Base-by-base conservation (phyloP, 2,888 invertebrate species). In the Hirtodrosophila confusa region DNA sequence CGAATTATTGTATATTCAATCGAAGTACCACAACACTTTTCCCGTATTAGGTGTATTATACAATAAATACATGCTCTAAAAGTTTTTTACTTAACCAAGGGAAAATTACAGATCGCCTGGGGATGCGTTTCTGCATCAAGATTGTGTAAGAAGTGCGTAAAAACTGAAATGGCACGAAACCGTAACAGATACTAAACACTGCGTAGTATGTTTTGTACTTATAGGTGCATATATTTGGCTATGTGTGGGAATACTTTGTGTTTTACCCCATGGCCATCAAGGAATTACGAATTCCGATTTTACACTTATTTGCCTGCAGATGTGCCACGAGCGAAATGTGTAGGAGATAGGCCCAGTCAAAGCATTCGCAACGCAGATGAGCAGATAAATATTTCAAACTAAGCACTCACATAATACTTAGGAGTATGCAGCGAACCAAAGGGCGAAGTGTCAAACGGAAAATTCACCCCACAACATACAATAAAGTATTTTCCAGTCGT, bases 71-170 rank as follows among this genome's bases (percentile, higher is more conserved):
- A 43, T 29, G 27, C 39, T 54, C 23, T 33, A 51, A 39, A 35
- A 35, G 47, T 41, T 35, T 48, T 61, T 36, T 31, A 31, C 7
- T 7, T 31, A 31, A 31, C 7, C 31, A 31, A 9, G 31, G 31
- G 9, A 9, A 31, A 31, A 31, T 9, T 37, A 41, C 27, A 53
- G 45, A 72, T 3, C 50, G 79, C 86, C 83, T 11, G 68, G 41
- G 88, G 85, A 73, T 78, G 80, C 86, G 86, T 87, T 87, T 85
- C 88, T 78, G 74, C 69, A 85, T 85, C 85, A 87, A 85, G 85
- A 85, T 85, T 70, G 74, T 51, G 43, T 40, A 43, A 65, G 66
- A 83, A 78, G 88, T 87, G 85, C 85, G 85, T 85, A 87, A 67
- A 72, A 64, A 51, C 55, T 69, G 56, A 79, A 82, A 80, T 85